Evolutionary conservation across 2,888 invertebrate species (phyloP), one percentile per base, ranked within the genome.

Genomic region (Euzetes globulus): DNA sequence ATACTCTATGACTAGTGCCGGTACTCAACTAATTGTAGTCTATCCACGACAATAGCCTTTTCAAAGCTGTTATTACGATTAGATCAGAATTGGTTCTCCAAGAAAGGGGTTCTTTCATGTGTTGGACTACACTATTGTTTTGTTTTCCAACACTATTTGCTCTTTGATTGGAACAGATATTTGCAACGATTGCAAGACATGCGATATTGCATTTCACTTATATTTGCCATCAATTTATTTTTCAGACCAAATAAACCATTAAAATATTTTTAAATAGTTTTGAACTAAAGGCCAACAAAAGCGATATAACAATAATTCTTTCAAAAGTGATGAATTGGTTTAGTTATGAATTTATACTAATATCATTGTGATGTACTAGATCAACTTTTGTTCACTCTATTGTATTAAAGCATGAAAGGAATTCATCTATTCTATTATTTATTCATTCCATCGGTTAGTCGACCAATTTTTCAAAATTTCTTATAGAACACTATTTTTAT

Each of bases 251-350:
- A 25, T 55, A 15, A 58, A 29, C 3, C 17, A 17, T 29, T 58
- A 9, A 58, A 19, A 19, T 17, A 13, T 17, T 15, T 29, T 29
- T 58, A 29, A 58, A 58, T 58, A 37, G 63, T 37, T n/a, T 63
- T 37, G 22, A 65, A 65, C 19, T 37, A 7, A 65, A 65, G 19
- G 33, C 22, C 9, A 15, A 60, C 33, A 60, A 60, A 60, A 33
- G 29, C 5, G 33, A 65, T 58, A 58, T 58, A 58, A 58, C 37
- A 65, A 65, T 65, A 37, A 63, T 65, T 33, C 17, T 33, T 65
- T 65, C 37, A 65, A 65, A 27, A 63, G 33, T 63, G 63, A 63
- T 63, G 27, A 63, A 63, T 63, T 63, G n/a, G n/a, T n/a, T n/a
- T n/a, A n/a, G 63, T 33, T 33, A 52, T 41, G 7, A 41, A 41